A percentile compares a stretch with the other conserved stretches of the same genome.
These are phyloP conservation scores for Bilobella aurantiaca DNA, from an alignment of 1,140 invertebrate genomes.

Conservation along the genomic window DNA sequence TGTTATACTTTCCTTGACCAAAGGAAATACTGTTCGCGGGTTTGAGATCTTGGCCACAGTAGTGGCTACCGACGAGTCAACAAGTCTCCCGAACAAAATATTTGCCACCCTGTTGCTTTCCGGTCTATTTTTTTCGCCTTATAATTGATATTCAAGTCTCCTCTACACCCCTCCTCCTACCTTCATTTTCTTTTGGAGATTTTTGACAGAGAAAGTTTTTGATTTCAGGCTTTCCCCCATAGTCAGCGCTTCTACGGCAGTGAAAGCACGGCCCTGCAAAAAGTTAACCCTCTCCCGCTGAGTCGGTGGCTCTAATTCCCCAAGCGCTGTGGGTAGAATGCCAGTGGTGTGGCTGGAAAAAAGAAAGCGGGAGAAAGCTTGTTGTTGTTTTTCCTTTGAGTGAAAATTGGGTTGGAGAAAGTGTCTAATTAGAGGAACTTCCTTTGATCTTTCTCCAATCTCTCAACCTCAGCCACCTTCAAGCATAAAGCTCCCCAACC, in stretches of 20 bases:
- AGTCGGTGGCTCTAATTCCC: background rate
- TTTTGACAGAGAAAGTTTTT: background rate
- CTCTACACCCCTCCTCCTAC: background rate
- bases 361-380: constrained; percentile 3
- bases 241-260: too few relatives aligned
- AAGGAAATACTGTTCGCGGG: too few relatives aligned
- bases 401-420: constrained; percentile 6
- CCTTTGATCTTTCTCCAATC: background rate
- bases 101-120: background rate
- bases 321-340: background rate
- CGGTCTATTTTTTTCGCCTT: background rate
- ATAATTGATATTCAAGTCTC: background rate
- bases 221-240: background rate
- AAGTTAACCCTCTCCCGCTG: background rate
- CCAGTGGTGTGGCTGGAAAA: background rate
- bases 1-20: too few relatives aligned
- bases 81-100: background rate
- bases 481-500: too few relatives aligned
- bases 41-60: background rate
- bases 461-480: background rate
- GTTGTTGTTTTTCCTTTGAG: background rate
- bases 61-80: background rate
- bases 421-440: constrained; percentile 3
- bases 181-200: background rate
- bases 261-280: too few relatives aligned